Evolutionary conservation across 1,140 invertebrate genomes (phyloP).

Genomic region (Cardiocondyla obscurior): DNA sequence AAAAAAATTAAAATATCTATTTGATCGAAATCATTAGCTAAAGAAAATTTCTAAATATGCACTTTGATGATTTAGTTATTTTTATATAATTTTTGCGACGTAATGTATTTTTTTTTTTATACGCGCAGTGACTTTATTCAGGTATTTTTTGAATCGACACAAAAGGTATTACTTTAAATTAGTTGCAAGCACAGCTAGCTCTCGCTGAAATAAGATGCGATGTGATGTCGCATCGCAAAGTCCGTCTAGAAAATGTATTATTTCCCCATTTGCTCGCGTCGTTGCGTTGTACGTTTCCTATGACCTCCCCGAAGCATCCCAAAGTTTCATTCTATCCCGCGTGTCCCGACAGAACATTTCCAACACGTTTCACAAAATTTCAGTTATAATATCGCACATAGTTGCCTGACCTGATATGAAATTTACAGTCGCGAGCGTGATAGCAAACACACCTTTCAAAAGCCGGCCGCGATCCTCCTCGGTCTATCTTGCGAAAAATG

Average conservation of each 20-base stretch:
- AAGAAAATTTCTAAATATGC: background rate
- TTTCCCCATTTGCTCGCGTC: slow-evolving; percentile 28
- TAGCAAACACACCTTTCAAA: slow-evolving; percentile 10
- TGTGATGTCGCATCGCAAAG: background rate
- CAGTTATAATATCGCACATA: slow-evolving; percentile 9
- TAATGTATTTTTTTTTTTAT: background rate
- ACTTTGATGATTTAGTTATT: background rate
- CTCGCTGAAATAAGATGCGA: background rate
- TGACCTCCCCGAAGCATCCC: background rate
- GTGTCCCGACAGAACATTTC: slow-evolving; percentile 6
- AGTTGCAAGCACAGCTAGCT: background rate
- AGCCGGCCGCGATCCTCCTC: background rate
- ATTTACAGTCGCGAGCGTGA: background rate
- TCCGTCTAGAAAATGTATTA: slow-evolving; percentile 20
- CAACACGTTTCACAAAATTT: slow-evolving; percentile 14
- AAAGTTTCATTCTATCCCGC: background rate
- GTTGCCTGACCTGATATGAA: slow-evolving; percentile 33
- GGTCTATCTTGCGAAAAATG: slow-evolving; percentile 3
- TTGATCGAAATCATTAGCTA: background rate
- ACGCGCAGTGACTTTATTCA: no score
- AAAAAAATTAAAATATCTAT: no score
- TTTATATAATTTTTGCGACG: background rate
- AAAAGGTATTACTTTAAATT: slow-evolving; percentile 12
- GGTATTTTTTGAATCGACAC: background rate
- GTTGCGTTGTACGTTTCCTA: slow-evolving; percentile 8